A percentile compares a stretch with the other conserved stretches of the same genome.
Evolutionary conservation across 2,888 invertebrate genomes (phyloP).

Genomic region (Orthonevra nobilis): DNA sequence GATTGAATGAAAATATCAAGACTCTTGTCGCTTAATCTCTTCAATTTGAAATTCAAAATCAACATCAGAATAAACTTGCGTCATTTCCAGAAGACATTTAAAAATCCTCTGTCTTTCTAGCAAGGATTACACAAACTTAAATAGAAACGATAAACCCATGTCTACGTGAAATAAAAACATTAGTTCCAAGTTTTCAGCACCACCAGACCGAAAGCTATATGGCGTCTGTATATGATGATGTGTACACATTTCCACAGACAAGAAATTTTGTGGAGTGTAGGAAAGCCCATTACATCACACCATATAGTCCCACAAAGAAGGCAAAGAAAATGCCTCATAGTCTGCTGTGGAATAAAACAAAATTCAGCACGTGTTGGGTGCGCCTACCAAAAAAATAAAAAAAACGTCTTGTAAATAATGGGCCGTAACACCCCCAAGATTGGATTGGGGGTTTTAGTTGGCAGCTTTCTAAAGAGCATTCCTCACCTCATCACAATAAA

Average conservation of each 20-base stretch:
- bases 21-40: too few species aligned
- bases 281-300: constrained; percentile 50
- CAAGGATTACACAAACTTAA: too few species aligned
- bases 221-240: background rate
- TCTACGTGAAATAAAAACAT: constrained; percentile 55
- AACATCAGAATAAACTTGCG: too few species aligned
- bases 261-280: too few species aligned
- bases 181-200: constrained; percentile 38
- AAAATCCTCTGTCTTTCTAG: constrained; percentile 43
- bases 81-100: too few species aligned
- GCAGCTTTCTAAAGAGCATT: constrained; percentile 10
- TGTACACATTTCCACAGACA: constrained; percentile 1
- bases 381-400: too few species aligned
- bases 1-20: too few species aligned
- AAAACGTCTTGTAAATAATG: too few species aligned
- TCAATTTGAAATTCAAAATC: too few species aligned
- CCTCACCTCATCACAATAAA: constrained; percentile 16
- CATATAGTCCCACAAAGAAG: background rate
- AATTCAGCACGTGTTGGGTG: constrained; percentile 65
- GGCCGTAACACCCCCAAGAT: too few species aligned
- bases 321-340: constrained; percentile 23
- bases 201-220: background rate
- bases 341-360: constrained; percentile 41
- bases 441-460: constrained; percentile 25
- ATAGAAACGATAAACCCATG: constrained; percentile 30